These are phyloP conservation scores for Euplagia quadripunctaria DNA, from an alignment of 2,888 invertebrate species.

Conservation along the genomic window DNA sequence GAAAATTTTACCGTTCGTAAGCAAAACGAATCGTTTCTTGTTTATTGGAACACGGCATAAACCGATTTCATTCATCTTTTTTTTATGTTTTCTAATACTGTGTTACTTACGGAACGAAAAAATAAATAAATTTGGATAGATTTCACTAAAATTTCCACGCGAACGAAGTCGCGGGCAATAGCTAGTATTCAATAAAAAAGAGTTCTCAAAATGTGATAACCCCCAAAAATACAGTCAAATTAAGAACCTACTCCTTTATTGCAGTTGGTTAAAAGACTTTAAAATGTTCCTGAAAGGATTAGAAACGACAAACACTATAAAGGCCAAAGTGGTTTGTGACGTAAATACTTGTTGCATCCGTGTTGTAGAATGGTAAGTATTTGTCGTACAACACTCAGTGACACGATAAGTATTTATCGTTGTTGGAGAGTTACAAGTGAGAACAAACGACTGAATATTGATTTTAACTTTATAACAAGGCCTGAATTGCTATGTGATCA, in stretches of 20 bases:
- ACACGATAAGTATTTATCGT: background rate
- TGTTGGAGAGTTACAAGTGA: background rate
- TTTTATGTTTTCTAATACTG: too few species aligned
- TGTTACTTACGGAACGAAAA: too few species aligned
- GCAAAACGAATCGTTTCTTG: too few species aligned
- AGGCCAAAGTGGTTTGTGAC: background rate
- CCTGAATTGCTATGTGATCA: background rate
- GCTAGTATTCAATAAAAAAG: too few species aligned
- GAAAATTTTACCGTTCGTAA: too few species aligned
- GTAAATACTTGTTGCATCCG: constrained; percentile 14
- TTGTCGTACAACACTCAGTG: background rate
- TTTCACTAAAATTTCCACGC: too few species aligned
- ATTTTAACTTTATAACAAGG: background rate
- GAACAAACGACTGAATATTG: constrained; percentile 2
- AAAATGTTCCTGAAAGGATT: background rate
- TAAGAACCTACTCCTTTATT: background rate
- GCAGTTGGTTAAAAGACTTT: background rate
- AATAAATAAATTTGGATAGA: too few species aligned
- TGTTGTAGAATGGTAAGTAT: background rate
- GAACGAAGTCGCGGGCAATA: too few species aligned
- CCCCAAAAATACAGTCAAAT: too few species aligned
- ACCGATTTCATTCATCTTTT: too few species aligned
- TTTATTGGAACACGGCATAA: too few species aligned
- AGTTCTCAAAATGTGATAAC: too few species aligned
- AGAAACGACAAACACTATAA: background rate